Percentiles rank a stretch among this genome's conserved stretches.
phyloP scores from a whole-genome alignment of 2,113 vertebrate genomes.

The Bostrychus sinensis region DNA sequence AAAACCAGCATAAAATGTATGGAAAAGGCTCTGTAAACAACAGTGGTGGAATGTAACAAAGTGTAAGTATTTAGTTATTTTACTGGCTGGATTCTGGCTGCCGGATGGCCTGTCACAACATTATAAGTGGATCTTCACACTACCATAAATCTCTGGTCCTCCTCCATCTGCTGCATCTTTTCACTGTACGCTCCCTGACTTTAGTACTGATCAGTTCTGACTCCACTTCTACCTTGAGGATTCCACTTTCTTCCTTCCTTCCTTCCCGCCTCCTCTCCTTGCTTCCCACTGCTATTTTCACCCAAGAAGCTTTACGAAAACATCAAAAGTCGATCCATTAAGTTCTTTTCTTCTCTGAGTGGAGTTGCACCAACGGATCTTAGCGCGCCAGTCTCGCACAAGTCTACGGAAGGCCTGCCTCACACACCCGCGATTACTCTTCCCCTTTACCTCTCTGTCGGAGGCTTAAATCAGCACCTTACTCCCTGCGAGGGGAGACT shows the following conservation, averaged over 20 bases:
- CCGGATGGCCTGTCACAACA: slow-evolving; percentile 49
- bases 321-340: slow-evolving; percentile 48
- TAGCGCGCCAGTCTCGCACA: slow-evolving; percentile 37
- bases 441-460: slow-evolving; percentile 19
- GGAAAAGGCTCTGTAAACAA: slow-evolving; percentile 2
- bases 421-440: slow-evolving; percentile 36
- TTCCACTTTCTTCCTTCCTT: slow-evolving; percentile 32
- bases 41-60: slow-evolving; percentile 50
- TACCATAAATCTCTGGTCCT: slow-evolving; percentile 51
- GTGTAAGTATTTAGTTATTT: no score
- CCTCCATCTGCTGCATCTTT: slow-evolving; percentile 28
- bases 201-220: slow-evolving; percentile 34
- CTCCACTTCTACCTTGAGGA: slow-evolving; percentile 25
- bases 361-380: slow-evolving; percentile 42
- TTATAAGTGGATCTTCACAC: slow-evolving; percentile 43
- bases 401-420: slow-evolving; percentile 40
- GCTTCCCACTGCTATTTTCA: slow-evolving; percentile 14
- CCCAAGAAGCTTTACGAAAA: slow-evolving; percentile 20
- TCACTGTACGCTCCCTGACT: slow-evolving; percentile 19
- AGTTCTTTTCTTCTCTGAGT: slow-evolving; percentile 54
- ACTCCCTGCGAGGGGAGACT: slow-evolving; percentile 51
- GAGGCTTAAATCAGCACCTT: slow-evolving; percentile 58
- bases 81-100: slow-evolving; percentile 46
- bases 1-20: no score
- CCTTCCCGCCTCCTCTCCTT: background rate